These are phyloP conservation scores for Corvus hawaiiensis DNA, from an alignment of 2,113 vertebrate genomes.

Conservation along the genomic window DNA sequence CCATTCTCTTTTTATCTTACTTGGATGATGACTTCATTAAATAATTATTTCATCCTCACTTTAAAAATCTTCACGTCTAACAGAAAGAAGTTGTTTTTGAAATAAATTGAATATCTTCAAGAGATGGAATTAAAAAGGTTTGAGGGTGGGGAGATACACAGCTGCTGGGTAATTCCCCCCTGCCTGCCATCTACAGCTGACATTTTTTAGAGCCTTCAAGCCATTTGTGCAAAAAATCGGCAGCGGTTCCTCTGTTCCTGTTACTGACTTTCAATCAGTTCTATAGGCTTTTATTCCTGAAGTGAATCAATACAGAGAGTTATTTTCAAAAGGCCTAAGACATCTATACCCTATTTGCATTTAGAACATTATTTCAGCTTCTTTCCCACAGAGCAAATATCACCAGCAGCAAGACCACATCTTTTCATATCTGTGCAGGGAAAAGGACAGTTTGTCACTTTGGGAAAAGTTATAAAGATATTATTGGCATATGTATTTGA, in stretches of 20 bases:
- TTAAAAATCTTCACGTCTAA: not conserved
- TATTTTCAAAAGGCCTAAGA: constrained; percentile 49
- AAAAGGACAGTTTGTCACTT: constrained; percentile 15
- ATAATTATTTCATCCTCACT: not conserved
- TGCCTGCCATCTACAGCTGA: not conserved
- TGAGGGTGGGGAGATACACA: not conserved
- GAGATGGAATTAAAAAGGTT: not conserved
- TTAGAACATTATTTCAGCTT: constrained; percentile 53
- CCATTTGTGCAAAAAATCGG: not conserved
- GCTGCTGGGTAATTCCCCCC: not conserved
- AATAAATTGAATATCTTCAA: not conserved
- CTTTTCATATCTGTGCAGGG: constrained; percentile 21
- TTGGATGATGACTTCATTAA: not conserved
- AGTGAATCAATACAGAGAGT: constrained; percentile 42
- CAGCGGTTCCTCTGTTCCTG: not conserved
- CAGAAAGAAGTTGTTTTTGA: not conserved
- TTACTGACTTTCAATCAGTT: not conserved
- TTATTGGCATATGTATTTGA: not conserved
- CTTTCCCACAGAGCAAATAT: constrained; percentile 52
- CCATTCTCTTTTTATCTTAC: not conserved
- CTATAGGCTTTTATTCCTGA: not conserved
- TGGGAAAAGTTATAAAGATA: constrained; percentile 33
- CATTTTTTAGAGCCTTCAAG: not conserved
- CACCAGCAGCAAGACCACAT: constrained; percentile 31
- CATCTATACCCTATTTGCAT: constrained; percentile 44